A percentile compares a stretch with the other conserved stretches of the same genome.
phyloP scores from a whole-genome alignment of 2,113 vertebrate species.

The Eulemur macaco region DNA sequence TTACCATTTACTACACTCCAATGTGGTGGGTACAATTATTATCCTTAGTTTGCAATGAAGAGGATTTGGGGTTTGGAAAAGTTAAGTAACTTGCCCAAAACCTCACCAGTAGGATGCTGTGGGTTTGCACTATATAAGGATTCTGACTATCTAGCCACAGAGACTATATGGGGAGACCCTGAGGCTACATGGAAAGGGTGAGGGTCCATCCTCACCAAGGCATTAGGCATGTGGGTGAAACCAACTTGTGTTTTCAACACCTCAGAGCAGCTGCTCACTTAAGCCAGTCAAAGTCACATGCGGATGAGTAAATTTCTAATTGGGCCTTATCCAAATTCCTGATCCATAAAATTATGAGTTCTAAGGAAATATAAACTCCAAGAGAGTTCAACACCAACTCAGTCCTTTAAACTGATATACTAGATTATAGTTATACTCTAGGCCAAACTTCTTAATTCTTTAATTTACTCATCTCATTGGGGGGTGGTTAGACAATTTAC shows the following conservation, averaged over 20 bases:
- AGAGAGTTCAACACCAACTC: background rate
- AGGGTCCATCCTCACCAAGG: background rate
- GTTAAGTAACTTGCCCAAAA: background rate
- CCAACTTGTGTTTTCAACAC: background rate
- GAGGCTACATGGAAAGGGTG: background rate
- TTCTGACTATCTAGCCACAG: background rate
- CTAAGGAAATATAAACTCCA: background rate
- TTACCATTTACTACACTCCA: background rate
- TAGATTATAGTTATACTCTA: background rate
- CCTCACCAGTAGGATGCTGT: background rate
- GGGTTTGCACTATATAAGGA: background rate
- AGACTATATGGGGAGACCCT: background rate
- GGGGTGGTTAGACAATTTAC: background rate
- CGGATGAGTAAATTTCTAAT: background rate
- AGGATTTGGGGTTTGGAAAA: background rate
- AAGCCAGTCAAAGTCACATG: background rate
- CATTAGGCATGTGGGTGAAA: background rate
- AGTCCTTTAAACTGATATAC: background rate
- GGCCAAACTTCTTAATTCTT: background rate
- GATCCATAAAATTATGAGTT: background rate
- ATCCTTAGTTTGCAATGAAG: background rate
- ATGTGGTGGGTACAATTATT: background rate
- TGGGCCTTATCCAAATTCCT: background rate
- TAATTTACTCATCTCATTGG: background rate
- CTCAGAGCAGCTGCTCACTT: background rate